Evolutionary conservation across 2,113 vertebrate species (phyloP), one percentile per base, ranked within the genome.

Genomic region (Pygathrix nemaeus): DNA sequence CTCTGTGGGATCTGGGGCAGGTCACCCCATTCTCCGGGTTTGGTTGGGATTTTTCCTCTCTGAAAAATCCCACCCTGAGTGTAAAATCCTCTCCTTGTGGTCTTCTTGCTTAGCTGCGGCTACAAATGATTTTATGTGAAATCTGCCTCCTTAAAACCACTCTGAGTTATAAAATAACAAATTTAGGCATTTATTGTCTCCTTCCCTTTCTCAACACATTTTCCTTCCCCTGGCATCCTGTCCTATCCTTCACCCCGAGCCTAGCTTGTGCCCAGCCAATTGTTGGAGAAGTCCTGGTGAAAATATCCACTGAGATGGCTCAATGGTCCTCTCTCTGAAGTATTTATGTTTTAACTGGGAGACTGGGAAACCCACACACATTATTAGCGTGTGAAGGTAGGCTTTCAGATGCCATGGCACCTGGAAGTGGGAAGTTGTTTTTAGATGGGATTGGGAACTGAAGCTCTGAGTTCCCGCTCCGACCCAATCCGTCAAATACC

Each of bases 381-480:
- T 8, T 5, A 14, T 50, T 20, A 30, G 30, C n/a, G 12, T 2
- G 0, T 2, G 1, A 84, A 48, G 91, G 20, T 1, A 25, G 10
- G 8, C n/a, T 61, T 48, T 87, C 52, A 14, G 40, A 21, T 30
- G 2, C 35, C 6, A 20, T 9, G 52, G 52, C 20, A 23, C 75
- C 23, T n/a, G 20, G 52, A 48, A 73, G 27, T 6, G 81, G 43
- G 48, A 68, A 52, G 11, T 10, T 38, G 8, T 61, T 93, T 64
- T 57, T 13, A 85, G 38, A 21, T 35, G 43, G 59, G n/a, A 8
- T 43, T 48, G 50, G 76, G 32, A 64, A 75, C n/a, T 8, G 35
- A 66, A 17, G n/a, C 27, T 66, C 82, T 81, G 23, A 84, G n/a
- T 18, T 32, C 20, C 30, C 1, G 2, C 35, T 38, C 12, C 0